Evolutionary conservation across 2,888 invertebrate genomes (phyloP), one percentile per base, ranked within the genome.

Genomic region (Chymomyza fuscimana): DNA sequence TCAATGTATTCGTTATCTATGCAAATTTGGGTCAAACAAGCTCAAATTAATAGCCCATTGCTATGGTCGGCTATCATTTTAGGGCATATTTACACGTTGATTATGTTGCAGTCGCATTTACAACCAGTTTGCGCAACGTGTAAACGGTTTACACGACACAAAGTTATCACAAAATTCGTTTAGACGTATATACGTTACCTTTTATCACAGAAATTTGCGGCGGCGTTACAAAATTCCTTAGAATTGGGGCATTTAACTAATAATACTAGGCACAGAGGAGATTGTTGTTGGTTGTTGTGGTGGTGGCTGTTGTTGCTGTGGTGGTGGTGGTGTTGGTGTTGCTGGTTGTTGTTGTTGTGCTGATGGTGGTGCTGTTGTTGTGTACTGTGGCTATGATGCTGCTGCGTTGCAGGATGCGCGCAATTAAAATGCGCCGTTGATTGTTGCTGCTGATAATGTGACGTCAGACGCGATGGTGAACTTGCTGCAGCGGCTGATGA

Each of bases 221-320:
- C 91, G 80, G 90, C 90, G 82, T 90, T 89, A 88, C 91, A 92
- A 87, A 91, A 91, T 88, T 91, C 92, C 88, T 91, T 91, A 73
- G 92, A 91, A 90, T 91, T 92, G 74, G 92, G 92, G 85, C 91
- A 91, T 90, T 92, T 91, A 85, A 91, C 92, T 89, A 91, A 90
- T 89, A 91, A 91, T 88, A 91, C 91, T 89, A 91, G 91, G 87
- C 91, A 91, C 88, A 92, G 86, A 83, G 92, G 91, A 82, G 92
- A 91, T 89, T 91, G 90, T 86, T 86, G 87, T 67, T 76, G 81
- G 73, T 77, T 79, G 76, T 72, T 87, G 79, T 63, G 86, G 81
- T 36, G 86, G 82, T 32, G 82, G 81, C 15, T 74, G 82, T 1
- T 74, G 70, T 10, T 80, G 76, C 50, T 78, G 78, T 46, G 78